Evolutionary conservation across 1,140 invertebrate genomes (phyloP).

Genomic region (Bombus pyrosoma): DNA sequence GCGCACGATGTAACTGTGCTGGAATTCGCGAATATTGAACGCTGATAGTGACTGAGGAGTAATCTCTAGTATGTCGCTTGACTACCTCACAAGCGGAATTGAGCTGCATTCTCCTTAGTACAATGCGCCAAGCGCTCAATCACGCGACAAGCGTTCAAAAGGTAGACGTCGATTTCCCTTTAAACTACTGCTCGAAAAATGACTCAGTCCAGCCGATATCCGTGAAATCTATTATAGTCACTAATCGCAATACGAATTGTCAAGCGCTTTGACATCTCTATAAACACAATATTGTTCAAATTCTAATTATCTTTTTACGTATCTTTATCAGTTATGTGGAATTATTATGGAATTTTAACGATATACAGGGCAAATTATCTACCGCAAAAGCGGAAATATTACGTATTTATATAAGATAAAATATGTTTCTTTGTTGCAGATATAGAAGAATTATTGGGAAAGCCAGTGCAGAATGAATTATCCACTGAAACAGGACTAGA

Average conservation of each 20-base stretch:
- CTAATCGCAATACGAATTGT: too few relatives aligned
- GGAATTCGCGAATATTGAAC: not conserved
- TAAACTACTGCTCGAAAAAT: not conserved
- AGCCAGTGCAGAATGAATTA: conserved; percentile 86
- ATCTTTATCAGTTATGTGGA: too few relatives aligned
- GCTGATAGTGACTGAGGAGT: not conserved
- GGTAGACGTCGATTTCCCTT: not conserved
- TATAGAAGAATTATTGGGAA: conserved; percentile 86
- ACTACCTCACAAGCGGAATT: not conserved
- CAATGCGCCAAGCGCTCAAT: not conserved
- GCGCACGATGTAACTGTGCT: not conserved
- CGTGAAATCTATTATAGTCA: not conserved
- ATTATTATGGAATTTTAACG: too few relatives aligned
- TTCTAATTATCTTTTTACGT: too few relatives aligned
- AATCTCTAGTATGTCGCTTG: not conserved
- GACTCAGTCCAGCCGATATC: not conserved
- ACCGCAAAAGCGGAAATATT: not conserved
- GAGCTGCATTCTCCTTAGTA: not conserved
- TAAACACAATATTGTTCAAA: too few relatives aligned
- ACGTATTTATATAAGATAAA: conserved; percentile 56
- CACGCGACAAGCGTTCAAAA: not conserved
- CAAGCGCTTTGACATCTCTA: too few relatives aligned
- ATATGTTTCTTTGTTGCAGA: conserved; percentile 77
- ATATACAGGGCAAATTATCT: too few relatives aligned
- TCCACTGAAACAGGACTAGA: conserved; percentile 87